Conservation (phyloP, 2,113 vertebrate genomes). For the Mugil cephalus region DNA sequence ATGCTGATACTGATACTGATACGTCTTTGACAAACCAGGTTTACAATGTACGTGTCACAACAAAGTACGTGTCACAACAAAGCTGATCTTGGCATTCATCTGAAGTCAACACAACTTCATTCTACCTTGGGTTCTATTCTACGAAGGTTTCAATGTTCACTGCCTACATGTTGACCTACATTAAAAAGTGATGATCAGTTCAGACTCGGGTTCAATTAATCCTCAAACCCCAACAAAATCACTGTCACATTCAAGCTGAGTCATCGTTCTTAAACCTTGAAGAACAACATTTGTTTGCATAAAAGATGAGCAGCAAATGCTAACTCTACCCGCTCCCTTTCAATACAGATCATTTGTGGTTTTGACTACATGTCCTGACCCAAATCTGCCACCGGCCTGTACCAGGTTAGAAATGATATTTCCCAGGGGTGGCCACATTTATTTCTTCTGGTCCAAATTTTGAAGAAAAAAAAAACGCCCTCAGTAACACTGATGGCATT, state of each 20-base stretch:
- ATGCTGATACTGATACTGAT: conserved; percentile 10
- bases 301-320: not conserved
- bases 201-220: not conserved
- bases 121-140: not conserved
- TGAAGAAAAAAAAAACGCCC: conserved; percentile 19
- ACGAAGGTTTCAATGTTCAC: not conserved
- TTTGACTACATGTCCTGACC: conserved; percentile 24
- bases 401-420: not conserved
- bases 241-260: not conserved
- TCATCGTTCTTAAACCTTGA: not conserved
- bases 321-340: not conserved
- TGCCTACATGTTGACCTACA: not conserved
- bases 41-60: conserved; percentile 1
- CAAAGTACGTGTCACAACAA: not conserved
- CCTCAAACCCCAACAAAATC: not conserved
- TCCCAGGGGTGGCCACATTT: conserved; percentile 6
- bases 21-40: not conserved
- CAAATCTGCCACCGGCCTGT: conserved; percentile 16
- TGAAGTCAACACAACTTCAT: not conserved
- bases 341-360: not conserved
- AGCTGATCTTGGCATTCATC: not conserved
- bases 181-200: not conserved
- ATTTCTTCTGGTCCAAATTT: conserved; percentile 22
- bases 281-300: not conserved
- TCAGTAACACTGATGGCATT: conserved; percentile 33